A percentile compares a stretch with the other conserved stretches of the same genome.
phyloP scores from a whole-genome alignment of 2,113 vertebrate genomes.

The Oxyruncus cristatus region DNA sequence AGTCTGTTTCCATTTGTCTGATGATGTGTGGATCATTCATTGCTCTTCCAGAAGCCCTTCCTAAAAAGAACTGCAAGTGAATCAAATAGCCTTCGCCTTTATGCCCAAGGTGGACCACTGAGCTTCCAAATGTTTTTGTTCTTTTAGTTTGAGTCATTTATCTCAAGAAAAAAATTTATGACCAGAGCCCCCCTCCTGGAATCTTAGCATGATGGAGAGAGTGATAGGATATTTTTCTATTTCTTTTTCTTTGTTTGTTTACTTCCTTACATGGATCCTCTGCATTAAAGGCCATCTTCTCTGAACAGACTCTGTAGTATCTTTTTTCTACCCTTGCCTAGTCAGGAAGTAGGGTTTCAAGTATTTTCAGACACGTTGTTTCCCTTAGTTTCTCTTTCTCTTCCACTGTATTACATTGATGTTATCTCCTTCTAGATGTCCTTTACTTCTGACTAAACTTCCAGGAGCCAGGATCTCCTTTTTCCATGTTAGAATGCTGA shows the following conservation, averaged over 20 bases:
- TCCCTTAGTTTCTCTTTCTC: background rate
- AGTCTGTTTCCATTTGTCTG: background rate
- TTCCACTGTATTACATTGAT: background rate
- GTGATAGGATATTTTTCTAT: background rate
- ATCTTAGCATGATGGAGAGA: background rate
- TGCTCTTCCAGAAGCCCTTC: background rate
- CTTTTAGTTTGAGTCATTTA: background rate
- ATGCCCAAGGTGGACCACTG: background rate
- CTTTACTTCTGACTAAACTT: background rate
- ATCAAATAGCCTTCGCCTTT: background rate
- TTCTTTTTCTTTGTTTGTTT: background rate
- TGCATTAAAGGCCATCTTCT: background rate
- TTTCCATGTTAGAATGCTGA: background rate
- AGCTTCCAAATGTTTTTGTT: background rate
- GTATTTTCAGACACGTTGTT: background rate
- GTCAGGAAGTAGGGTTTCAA: background rate
- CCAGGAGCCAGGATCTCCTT: background rate
- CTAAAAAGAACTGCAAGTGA: background rate
- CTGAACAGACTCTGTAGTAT: background rate
- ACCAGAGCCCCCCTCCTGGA: background rate
- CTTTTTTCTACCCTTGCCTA: background rate
- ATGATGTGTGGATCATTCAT: background rate
- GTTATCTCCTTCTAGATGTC: background rate
- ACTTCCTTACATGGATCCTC: background rate
- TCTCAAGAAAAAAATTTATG: background rate